Percentiles rank a stretch among this genome's conserved stretches.
Conservation (phyloP, 1,140 invertebrate species). For the Tachypleus tridentatus region DNA sequence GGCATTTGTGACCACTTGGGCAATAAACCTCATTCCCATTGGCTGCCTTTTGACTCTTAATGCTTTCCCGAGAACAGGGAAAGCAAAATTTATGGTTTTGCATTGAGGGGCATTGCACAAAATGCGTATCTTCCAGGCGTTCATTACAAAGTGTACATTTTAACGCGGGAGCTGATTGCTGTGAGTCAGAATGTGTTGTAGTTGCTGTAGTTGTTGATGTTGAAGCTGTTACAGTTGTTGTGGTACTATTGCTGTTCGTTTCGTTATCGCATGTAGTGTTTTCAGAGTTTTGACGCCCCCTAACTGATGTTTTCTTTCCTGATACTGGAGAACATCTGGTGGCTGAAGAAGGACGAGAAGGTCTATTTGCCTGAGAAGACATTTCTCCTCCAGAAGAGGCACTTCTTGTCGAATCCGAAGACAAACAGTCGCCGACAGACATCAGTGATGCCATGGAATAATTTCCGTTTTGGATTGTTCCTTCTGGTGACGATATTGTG, state of each 20-base stretch:
- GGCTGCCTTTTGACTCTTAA: conserved; percentile 17
- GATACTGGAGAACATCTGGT: conserved; percentile 11
- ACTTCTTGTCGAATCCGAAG: conserved; percentile 13
- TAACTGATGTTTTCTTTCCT: background rate
- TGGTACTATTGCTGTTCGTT: background rate
- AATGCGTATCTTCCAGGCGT: conserved; percentile 96
- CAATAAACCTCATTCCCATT: conserved; percentile 56
- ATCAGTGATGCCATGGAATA: conserved; percentile 20
- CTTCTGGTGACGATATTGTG: conserved; percentile 15
- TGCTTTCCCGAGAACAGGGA: conserved; percentile 78
- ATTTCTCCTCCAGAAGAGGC: conserved; percentile 3
- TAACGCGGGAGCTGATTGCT: conserved; percentile 4
- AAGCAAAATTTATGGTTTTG: conserved; percentile 99
- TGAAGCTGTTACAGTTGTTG: conserved; percentile 2
- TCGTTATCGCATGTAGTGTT: background rate
- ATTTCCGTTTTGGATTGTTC: conserved; percentile 8
- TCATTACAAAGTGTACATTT: conserved; percentile 93
- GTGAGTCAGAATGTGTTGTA: conserved; percentile 6
- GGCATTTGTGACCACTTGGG: conserved; percentile 88
- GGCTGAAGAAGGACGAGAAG: conserved; percentile 14
- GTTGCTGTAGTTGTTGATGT: conserved; percentile 10
- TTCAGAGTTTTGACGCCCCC: background rate
- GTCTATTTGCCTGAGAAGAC: conserved; percentile 15
- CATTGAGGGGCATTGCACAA: conserved; percentile 97
- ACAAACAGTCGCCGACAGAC: conserved; percentile 17